A percentile compares a stretch with the other conserved stretches of the same genome.
These are phyloP conservation scores for Coenobita brevimanus DNA, from an alignment of 1,140 invertebrate genomes.

Conservation along the genomic window DNA sequence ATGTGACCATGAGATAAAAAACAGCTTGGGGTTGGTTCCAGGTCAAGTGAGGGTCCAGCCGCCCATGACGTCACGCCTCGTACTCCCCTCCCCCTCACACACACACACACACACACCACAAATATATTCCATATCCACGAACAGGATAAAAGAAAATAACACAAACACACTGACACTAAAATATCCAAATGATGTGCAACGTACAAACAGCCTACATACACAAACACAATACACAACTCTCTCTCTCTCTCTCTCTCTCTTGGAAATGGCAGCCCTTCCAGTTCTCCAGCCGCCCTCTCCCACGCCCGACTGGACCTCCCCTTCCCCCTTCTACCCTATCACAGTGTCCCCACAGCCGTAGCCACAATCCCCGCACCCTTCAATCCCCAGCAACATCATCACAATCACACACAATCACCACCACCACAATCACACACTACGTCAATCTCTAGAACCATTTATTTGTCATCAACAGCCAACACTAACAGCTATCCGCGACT, in stretches of 20 bases:
- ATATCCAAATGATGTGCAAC: too few species aligned
- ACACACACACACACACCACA: too few species aligned
- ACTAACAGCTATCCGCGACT: too few species aligned
- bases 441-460: neutral
- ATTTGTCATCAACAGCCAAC: neutral
- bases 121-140: too few species aligned
- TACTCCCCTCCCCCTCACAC: conserved; percentile 10
- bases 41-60: conserved; percentile 38
- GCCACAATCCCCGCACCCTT: neutral
- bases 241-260: neutral
- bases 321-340: neutral
- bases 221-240: too few species aligned
- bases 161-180: too few species aligned
- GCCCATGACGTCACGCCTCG: conserved; percentile 47
- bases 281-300: conserved; percentile 11
- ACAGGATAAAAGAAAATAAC: too few species aligned
- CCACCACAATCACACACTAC: neutral
- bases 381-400: neutral
- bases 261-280: conserved; percentile 35
- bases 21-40: conserved; percentile 31
- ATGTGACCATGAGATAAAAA: conserved; percentile 42
- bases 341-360: neutral
- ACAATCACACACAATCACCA: neutral
- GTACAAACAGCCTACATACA: too few species aligned
- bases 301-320: conserved; percentile 9